Evolutionary conservation across 2,113 vertebrate genomes (phyloP).

Genomic region (Ctenomys sociabilis): DNA sequence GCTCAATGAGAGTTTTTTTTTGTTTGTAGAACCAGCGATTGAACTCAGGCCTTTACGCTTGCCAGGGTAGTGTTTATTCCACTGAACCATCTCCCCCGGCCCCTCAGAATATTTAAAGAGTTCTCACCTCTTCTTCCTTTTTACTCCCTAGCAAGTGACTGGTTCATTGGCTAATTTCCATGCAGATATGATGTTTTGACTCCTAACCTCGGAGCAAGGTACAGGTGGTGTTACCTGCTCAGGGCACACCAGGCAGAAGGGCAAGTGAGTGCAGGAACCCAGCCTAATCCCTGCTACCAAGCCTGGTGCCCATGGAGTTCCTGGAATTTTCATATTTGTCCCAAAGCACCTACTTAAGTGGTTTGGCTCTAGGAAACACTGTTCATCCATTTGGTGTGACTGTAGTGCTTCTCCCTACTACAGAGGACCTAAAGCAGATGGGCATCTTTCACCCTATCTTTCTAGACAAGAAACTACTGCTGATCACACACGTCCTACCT

Average conservation of each 20-base stretch:
- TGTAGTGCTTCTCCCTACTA: neutral
- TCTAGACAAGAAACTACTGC: neutral
- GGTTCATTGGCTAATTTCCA: neutral
- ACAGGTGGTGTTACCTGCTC: neutral
- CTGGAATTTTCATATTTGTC: neutral
- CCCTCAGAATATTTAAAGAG: neutral
- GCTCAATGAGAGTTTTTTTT: neutral
- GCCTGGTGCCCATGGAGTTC: neutral
- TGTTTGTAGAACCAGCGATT: too few species aligned
- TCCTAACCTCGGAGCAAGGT: neutral
- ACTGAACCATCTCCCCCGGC: too few species aligned
- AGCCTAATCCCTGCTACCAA: neutral
- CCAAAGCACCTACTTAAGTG: neutral
- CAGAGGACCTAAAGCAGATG: neutral
- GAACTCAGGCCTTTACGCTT: too few species aligned
- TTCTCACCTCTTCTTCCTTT: neutral
- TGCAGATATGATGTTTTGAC: neutral
- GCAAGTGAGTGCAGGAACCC: neutral
- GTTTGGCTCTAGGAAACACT: neutral
- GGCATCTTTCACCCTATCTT: neutral
- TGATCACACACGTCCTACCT: neutral
- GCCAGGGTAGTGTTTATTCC: too few species aligned
- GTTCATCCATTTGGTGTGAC: neutral
- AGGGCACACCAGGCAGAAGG: neutral
- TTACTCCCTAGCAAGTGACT: neutral